Percentiles rank a stretch among this genome's conserved stretches.
Conservation (phyloP, 2,888 invertebrate genomes). For the Heliothis peltigera region DNA sequence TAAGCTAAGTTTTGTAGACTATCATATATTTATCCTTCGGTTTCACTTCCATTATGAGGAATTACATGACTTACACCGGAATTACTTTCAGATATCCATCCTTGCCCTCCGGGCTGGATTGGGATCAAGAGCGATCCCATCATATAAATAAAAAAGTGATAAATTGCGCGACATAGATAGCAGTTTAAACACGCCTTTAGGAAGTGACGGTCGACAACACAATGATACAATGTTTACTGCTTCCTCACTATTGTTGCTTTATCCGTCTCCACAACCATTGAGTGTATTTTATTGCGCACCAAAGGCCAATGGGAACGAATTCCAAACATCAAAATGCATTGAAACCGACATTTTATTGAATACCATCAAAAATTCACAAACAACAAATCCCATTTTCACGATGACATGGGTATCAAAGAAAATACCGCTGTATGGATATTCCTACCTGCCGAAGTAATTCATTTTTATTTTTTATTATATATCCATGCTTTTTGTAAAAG, state of each 20-base stretch:
- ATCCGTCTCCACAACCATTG: constrained; percentile 19
- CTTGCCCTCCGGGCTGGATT: no score
- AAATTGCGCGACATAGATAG: no score
- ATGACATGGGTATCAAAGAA: constrained; percentile 1
- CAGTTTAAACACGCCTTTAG: constrained; percentile 10
- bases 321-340: constrained; percentile 16
- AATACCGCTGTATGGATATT: not conserved
- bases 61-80: not conserved
- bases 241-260: constrained; percentile 27
- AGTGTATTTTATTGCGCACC: constrained; percentile 15
- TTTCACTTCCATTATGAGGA: not conserved
- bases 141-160: no score
- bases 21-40: not conserved
- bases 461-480: not conserved
- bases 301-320: constrained; percentile 20
- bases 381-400: not conserved
- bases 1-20: no score
- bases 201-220: not conserved
- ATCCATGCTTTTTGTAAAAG: not conserved
- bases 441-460: not conserved
- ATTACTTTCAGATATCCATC: no score
- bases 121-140: no score
- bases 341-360: not conserved
- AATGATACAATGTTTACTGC: constrained; percentile 10
- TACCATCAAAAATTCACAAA: constrained; percentile 9